Evolutionary conservation across 2,797 vertebrate genomes (phyloP), one percentile per base, ranked within the genome.

Genomic region (Cyprinella venusta): DNA sequence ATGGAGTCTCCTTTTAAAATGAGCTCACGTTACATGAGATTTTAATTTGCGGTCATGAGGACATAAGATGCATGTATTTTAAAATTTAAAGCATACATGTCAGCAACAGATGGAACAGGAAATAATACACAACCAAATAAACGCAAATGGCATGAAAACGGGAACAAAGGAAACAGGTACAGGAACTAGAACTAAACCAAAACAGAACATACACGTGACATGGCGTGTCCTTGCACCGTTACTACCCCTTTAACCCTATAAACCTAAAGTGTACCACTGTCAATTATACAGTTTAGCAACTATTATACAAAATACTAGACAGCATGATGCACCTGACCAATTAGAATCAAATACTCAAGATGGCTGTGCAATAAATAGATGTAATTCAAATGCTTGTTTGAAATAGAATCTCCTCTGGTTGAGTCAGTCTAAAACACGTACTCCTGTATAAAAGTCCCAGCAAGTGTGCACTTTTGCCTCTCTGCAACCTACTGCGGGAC

Each of bases 401-500:
- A 69, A 78, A 81, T 26, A 12, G 0, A 30, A 42, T 81, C 45
- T 74, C 1, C 13, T 82, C 45, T 30, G 30, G n/a, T 82, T 54
- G n/a, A 67, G 19, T 63, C 3, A 38, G 26, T 21, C 19, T 2
- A 6, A 81, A 69, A 56, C 36, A 36, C 42, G 0, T 63, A 50
- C 30, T 64, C 45, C 21, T 48, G 21, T 36, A 38, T 54, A 76
- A 30, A 19, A 82, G 48, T 48, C 24, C 45, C 24, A 40, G 5
- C 5, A 24, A 74, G 30, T 36, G 24, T 67, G 48, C 16, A 65
- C 59, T 54, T 64, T 45, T 78, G 64, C 82, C 15, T 36, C 12
- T 38, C 65, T 86, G 76, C 70, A 69, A 36, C 0, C 70, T 86
- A 56, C 19, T 67, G 76, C n/a, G 48, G 61, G 68, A 84, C 87